These are phyloP conservation scores for Nannobrachium achirus DNA, from an alignment of 2,113 vertebrate species.

Conservation along the genomic window DNA sequence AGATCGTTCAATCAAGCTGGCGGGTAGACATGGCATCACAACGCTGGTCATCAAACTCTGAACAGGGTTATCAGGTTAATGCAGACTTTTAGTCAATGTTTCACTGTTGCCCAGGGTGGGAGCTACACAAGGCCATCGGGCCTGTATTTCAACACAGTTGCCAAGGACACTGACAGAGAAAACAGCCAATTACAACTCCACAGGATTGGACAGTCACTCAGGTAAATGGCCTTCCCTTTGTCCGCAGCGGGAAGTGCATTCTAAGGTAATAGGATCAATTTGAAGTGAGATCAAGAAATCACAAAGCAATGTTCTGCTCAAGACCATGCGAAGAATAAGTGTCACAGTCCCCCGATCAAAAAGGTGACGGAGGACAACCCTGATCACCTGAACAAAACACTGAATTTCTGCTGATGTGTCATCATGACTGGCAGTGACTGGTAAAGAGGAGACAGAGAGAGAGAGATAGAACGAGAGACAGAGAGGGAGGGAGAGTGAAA, in stretches of 20 bases:
- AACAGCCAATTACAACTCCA: constrained; percentile 34
- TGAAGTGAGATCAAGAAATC: constrained; percentile 37
- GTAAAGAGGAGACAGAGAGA: background rate
- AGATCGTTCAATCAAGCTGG: constrained; percentile 24
- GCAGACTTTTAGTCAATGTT: constrained; percentile 40
- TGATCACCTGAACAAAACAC: constrained; percentile 16
- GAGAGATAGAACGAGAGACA: constrained; percentile 20
- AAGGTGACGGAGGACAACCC: constrained; percentile 30
- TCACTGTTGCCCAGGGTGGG: constrained; percentile 36
- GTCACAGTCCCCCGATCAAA: constrained; percentile 15
- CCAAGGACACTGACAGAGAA: constrained; percentile 23
- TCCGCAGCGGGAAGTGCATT: constrained; percentile 29
- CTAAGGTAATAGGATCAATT: constrained; percentile 29
- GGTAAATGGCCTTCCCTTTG: constrained; percentile 50
- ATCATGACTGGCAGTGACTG: constrained; percentile 20
- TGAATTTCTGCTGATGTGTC: too few species aligned
- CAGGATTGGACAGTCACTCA: constrained; percentile 42
- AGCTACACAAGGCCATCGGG: constrained; percentile 30
- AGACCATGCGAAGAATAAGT: constrained; percentile 15
- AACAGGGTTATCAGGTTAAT: constrained; percentile 13
- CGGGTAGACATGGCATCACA: constrained; percentile 7
- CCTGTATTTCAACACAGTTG: constrained; percentile 33
- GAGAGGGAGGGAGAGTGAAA: constrained; percentile 24
- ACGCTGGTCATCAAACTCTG: constrained; percentile 19
- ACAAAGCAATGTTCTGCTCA: constrained; percentile 30